Evolutionary conservation across 1,140 invertebrate genomes (phyloP), one percentile per base, ranked within the genome.

Genomic region (Meloidogyne hapla): DNA sequence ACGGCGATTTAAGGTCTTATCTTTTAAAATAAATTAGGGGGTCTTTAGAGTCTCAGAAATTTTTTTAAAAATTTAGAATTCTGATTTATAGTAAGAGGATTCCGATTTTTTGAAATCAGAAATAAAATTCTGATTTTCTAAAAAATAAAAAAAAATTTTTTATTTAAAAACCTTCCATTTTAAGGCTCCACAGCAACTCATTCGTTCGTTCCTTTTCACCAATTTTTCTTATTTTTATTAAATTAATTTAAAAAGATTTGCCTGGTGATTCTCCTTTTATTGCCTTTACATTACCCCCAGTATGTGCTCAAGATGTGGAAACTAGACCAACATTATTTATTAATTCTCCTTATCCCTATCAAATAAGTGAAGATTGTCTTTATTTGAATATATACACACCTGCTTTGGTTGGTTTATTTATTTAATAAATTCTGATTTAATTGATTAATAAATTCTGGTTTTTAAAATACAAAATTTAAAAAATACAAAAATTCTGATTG

Each of bases 311-410:
- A 56, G 84, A 85, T 67, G 75, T 84, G 9, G 85, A 85, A 56
- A 67, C 72, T 1, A 18, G 76, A 4, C 85, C 85, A 23, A 76
- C 67, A 10, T 66, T 86, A 21, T 76, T 77, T 56, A 69, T 85
- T 48, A 79, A 83, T 48, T 73, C 80, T 40, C 85, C 83, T 1
- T 85, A 86, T 74, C 83, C 83, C 25, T 84, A 74, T 68, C 21
- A 56, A 21, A 78, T 84, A 10, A 76, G 56, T 65, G 79, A 87
- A 77, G 85, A 86, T 76, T 86, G 85, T 73, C 77, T 86, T 1
- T 87, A 87, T 70, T 90, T 98, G 64, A 97, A 95, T 88, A 93
- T 98, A 0, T 91, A 90, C 88, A 87, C 91, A 77, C 94, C 94
- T 68, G 80, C 84, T 74, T 83, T 85, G 64, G 80, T 75, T 68